Percentiles rank a stretch among this genome's conserved stretches.
Evolutionary conservation across 2,888 invertebrate genomes (phyloP).

Genomic region (Rhimphoctona megacephalus): DNA sequence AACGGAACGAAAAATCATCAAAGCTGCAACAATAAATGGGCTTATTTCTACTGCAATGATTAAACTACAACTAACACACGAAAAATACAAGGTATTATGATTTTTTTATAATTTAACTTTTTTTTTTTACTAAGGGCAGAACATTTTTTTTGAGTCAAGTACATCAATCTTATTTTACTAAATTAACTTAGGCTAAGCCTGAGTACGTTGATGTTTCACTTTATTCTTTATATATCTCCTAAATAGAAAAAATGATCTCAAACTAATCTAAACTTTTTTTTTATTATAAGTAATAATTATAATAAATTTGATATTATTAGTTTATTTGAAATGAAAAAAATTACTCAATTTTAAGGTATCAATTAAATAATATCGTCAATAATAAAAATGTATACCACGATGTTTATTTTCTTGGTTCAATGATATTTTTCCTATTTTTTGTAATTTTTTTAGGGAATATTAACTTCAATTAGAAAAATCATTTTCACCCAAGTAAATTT

Average conservation of each 20-base stretch:
- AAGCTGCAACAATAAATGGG: background rate
- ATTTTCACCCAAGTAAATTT: background rate
- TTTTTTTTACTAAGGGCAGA: background rate
- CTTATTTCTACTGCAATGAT: background rate
- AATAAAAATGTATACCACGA: background rate
- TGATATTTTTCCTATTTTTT: background rate
- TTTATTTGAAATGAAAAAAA: too few species aligned
- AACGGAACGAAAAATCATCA: background rate
- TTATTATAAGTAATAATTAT: background rate
- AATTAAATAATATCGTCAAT: too few species aligned
- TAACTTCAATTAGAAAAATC: background rate
- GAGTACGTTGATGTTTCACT: too few species aligned
- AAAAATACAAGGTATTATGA: background rate
- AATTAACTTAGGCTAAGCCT: too few species aligned
- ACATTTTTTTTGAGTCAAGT: background rate
- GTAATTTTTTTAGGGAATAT: background rate
- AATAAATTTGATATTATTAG: too few species aligned
- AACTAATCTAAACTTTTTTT: too few species aligned
- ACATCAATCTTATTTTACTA: background rate
- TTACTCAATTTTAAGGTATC: too few species aligned
- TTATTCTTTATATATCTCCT: too few species aligned
- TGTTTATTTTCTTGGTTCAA: background rate
- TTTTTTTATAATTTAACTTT: background rate
- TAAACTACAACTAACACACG: background rate
- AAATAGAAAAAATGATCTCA: too few species aligned